A percentile compares a stretch with the other conserved stretches of the same genome.
phyloP scores from a whole-genome alignment of 2,797 vertebrate genomes.

The Chiroxiphia lanceolata region DNA sequence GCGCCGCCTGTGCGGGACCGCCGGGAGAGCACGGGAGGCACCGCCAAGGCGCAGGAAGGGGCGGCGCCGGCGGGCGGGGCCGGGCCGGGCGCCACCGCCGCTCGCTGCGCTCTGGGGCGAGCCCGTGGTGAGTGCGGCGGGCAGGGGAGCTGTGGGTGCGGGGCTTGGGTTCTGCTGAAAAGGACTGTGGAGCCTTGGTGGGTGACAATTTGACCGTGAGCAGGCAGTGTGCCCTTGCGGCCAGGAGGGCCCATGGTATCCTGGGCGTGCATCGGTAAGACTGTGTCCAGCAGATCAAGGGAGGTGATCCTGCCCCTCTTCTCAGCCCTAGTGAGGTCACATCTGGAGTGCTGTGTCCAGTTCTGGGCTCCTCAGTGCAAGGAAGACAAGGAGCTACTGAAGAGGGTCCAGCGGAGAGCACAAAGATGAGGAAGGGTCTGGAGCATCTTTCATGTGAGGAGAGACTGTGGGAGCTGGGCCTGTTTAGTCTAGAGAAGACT shows the following conservation, averaged over 20 bases:
- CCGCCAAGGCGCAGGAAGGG: slow-evolving; percentile 41
- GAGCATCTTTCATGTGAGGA: not conserved
- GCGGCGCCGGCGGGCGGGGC: not conserved
- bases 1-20: too few relatives aligned
- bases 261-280: not conserved
- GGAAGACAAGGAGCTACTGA: not conserved
- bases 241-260: not conserved
- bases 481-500: not conserved
- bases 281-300: not conserved
- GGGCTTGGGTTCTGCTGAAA: not conserved
- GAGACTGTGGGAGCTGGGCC: not conserved
- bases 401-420: not conserved
- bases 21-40: not conserved
- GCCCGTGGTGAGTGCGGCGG: not conserved
- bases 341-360: not conserved
- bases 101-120: not conserved
- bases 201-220: not conserved
- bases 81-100: not conserved
- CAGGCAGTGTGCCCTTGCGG: not conserved
- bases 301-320: not conserved
- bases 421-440: not conserved
- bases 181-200: not conserved
- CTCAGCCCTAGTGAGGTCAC: not conserved
- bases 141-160: not conserved
- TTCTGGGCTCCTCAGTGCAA: not conserved